Conservation (phyloP, 2,113 vertebrate species). For the Xenus cinereus region DNA sequence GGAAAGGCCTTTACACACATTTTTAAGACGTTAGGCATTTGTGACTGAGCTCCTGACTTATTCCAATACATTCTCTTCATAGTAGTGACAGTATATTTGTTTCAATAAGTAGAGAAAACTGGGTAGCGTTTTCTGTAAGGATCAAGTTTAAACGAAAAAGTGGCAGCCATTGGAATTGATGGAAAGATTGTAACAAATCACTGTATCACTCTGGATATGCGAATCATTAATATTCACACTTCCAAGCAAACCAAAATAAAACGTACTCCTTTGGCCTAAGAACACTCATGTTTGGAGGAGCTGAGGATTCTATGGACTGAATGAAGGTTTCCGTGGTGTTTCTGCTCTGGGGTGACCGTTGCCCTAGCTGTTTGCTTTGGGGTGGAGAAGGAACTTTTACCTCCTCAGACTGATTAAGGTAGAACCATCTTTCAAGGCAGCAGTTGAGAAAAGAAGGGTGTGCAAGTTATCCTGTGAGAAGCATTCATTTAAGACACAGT, state of each 20-base stretch:
- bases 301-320: neutral
- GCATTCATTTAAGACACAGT: neutral
- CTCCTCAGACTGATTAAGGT: neutral
- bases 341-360: neutral
- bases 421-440: neutral
- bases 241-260: neutral
- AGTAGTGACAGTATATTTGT: neutral
- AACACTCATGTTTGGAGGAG: neutral
- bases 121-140: neutral
- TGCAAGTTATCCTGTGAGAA: neutral
- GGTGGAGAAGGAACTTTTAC: neutral
- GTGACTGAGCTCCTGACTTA: neutral
- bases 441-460: neutral
- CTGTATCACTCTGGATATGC: neutral
- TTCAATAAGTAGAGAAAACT: neutral
- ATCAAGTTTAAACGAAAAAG: neutral
- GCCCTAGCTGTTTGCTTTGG: neutral
- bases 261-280: neutral
- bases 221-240: neutral
- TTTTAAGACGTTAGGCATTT: neutral
- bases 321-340: rapidly evolving
- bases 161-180: neutral
- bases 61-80: neutral
- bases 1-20: neutral
- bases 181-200: neutral